These are phyloP conservation scores for Macrochelys suwanniensis DNA, from an alignment of 2,797 vertebrate genomes.

Conservation along the genomic window DNA sequence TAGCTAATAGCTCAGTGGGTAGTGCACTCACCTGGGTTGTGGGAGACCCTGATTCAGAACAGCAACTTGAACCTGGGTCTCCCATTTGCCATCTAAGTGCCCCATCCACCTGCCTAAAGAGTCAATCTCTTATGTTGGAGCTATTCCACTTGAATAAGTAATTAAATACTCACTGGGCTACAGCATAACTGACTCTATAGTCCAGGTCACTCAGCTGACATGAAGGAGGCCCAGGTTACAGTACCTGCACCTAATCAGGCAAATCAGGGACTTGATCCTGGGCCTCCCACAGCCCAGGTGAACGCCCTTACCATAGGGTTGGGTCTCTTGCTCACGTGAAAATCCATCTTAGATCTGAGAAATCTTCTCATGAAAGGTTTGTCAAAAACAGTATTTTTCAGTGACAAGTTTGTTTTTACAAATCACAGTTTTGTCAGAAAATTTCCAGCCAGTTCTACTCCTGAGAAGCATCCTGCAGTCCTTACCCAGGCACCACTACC, in stretches of 20 bases:
- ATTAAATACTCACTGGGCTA: neutral
- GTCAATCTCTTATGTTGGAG: neutral
- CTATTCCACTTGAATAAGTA: neutral
- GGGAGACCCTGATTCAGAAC: neutral
- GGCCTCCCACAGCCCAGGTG: neutral
- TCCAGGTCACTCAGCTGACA: neutral
- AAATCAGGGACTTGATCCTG: neutral
- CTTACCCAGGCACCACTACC: neutral
- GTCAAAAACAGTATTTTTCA: neutral
- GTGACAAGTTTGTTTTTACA: neutral
- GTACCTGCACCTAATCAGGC: neutral
- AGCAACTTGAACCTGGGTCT: neutral
- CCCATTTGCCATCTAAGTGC: neutral
- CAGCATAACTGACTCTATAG: neutral
- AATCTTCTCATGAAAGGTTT: neutral
- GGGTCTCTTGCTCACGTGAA: too few relatives aligned
- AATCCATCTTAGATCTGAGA: neutral
- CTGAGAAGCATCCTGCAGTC: neutral
- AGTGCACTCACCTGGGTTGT: neutral
- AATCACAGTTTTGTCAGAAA: neutral
- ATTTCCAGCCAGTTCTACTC: neutral
- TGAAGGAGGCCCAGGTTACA: neutral
- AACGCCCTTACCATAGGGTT: neutral
- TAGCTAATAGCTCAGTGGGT: neutral
- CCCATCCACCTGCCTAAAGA: neutral